A percentile compares a stretch with the other conserved stretches of the same genome.
Conservation (phyloP, 1,140 invertebrate genomes). For the Brachionus manjavacas region DNA sequence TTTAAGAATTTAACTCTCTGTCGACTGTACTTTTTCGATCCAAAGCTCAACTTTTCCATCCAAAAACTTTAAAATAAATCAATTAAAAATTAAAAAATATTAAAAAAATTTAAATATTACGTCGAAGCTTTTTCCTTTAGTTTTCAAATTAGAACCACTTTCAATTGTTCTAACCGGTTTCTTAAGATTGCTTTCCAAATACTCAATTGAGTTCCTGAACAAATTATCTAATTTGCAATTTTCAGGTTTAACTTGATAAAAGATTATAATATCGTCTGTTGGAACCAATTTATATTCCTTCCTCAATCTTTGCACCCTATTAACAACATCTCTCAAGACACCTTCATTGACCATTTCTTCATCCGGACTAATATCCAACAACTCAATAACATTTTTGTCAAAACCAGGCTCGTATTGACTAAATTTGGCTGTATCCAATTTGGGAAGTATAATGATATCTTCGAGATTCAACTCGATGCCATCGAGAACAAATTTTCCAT, state of each 20-base stretch:
- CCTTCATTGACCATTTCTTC: slow-evolving; percentile 80
- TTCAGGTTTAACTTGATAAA: slow-evolving; percentile 62
- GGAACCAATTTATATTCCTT: slow-evolving; percentile 75
- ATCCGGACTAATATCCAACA: slow-evolving; percentile 66
- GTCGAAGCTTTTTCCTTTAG: slow-evolving; percentile 5
- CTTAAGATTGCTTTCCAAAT: slow-evolving; percentile 36
- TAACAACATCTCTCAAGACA: slow-evolving; percentile 79
- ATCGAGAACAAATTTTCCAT: slow-evolving; percentile 3
- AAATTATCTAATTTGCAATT: not conserved
- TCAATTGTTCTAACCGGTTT: slow-evolving; percentile 22
- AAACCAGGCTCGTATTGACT: slow-evolving; percentile 78
- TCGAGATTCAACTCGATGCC: not conserved
- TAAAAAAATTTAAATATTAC: not conserved
- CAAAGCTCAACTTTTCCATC: slow-evolving; percentile 38
- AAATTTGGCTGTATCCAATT: slow-evolving; percentile 38
- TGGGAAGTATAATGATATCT: slow-evolving; percentile 27
- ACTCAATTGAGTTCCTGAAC: slow-evolving; percentile 15
- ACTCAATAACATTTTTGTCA: slow-evolving; percentile 50
- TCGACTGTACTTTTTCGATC: not conserved
- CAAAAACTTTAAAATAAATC: slow-evolving; percentile 32
- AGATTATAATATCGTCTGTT: slow-evolving; percentile 80
- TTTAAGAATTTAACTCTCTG: not conserved
- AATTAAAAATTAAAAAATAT: not conserved
- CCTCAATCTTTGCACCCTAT: slow-evolving; percentile 87
- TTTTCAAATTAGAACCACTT: not conserved